Evolutionary conservation across 2,888 invertebrate species (phyloP).

Genomic region (Marronus borbonicus): DNA sequence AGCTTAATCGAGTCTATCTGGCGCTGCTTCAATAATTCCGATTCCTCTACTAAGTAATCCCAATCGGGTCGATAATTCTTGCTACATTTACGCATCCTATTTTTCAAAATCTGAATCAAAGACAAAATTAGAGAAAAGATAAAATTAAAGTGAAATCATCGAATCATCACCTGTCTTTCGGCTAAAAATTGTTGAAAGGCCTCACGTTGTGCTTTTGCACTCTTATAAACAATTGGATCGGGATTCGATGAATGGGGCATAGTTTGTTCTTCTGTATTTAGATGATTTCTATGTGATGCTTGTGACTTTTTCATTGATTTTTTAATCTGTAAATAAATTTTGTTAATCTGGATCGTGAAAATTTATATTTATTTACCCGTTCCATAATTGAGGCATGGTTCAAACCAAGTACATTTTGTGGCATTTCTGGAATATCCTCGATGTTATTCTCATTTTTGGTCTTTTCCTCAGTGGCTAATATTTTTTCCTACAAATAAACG

Average conservation of each 20-base stretch:
- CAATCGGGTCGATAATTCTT: conserved; percentile 62
- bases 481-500: conserved; percentile 54
- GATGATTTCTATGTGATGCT: conserved; percentile 59
- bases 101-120: conserved; percentile 60
- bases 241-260: conserved; percentile 57
- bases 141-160: background rate
- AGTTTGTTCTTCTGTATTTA: background rate
- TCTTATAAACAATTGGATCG: conserved; percentile 60
- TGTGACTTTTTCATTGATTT: conserved; percentile 63
- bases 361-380: conserved; percentile 57
- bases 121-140: conserved; percentile 12
- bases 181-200: conserved; percentile 74
- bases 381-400: conserved; percentile 79
- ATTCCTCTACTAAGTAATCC: conserved; percentile 63
- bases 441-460: conserved; percentile 46
- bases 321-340: conserved; percentile 62
- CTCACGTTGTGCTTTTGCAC: conserved; percentile 68
- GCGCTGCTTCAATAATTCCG: conserved; percentile 57
- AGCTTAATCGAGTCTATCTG: conserved; percentile 58
- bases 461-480: conserved; percentile 59
- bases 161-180: conserved; percentile 70
- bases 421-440: conserved; percentile 78
- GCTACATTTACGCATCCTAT: conserved; percentile 57
- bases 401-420: conserved; percentile 80
- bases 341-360: too few species aligned